A percentile compares a stretch with the other conserved stretches of the same genome.
These are phyloP conservation scores for Nothobranchius kuhntae DNA, from an alignment of 2,113 vertebrate genomes.

Conservation along the genomic window DNA sequence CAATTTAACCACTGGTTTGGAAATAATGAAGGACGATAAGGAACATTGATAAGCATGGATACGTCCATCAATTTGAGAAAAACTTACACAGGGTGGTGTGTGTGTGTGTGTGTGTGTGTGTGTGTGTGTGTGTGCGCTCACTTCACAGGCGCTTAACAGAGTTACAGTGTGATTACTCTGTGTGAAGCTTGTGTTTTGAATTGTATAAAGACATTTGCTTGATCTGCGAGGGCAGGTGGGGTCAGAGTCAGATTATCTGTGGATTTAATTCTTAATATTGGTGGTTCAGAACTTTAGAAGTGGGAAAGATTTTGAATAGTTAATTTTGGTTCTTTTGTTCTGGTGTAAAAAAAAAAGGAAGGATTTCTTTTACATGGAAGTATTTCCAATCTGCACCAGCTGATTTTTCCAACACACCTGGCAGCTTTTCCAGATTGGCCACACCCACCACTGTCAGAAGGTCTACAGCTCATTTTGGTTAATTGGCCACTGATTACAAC, in stretches of 20 bases:
- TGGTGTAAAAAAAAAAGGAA: too few species aligned
- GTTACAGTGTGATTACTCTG: constrained; percentile 44
- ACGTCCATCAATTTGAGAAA: constrained; percentile 76
- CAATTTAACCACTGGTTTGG: constrained; percentile 78
- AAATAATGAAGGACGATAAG: constrained; percentile 80
- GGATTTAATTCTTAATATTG: neutral
- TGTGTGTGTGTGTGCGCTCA: constrained; percentile 49
- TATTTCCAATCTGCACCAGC: too few species aligned
- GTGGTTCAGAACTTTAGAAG: too few species aligned
- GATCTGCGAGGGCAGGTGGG: constrained; percentile 13
- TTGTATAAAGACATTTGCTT: constrained; percentile 47
- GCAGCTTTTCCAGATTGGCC: too few species aligned
- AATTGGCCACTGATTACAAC: too few species aligned
- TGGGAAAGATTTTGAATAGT: too few species aligned
- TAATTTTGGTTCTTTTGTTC: too few species aligned
- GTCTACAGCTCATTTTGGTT: too few species aligned
- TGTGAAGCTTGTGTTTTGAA: constrained; percentile 17
- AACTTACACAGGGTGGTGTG: constrained; percentile 47
- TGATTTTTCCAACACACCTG: too few species aligned
- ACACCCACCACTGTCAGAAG: too few species aligned
- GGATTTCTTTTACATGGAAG: too few species aligned
- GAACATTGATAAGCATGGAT: constrained; percentile 71
- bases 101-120: constrained; percentile 23
- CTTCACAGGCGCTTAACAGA: constrained; percentile 66
- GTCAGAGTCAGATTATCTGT: neutral